phyloP scores from a whole-genome alignment of 2,888 invertebrate genomes.

The Brachyptera risi region DNA sequence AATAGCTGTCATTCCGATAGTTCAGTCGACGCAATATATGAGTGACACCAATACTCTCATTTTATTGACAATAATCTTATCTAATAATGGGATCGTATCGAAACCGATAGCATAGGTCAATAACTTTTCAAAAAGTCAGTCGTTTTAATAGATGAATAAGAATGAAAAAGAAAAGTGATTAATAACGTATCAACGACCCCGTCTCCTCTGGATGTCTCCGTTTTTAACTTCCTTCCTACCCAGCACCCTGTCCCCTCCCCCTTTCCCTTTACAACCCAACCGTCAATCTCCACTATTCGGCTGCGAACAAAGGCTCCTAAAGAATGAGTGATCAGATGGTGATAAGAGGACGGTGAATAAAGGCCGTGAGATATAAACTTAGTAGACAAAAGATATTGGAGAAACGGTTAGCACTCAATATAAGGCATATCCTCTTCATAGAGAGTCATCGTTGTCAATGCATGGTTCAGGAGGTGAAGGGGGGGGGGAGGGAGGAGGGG shows the following conservation, averaged over 20 bases:
- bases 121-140: constrained; percentile 8
- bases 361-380: constrained; percentile 17
- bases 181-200: not conserved
- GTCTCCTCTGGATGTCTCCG: not conserved
- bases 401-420: constrained; percentile 10
- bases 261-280: not conserved
- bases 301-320: not conserved
- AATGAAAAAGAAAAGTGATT: constrained; percentile 14
- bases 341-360: not conserved
- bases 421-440: not conserved
- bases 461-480: too few relatives aligned
- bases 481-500: too few relatives aligned
- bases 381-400: constrained; percentile 15
- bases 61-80: too few relatives aligned
- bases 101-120: not conserved
- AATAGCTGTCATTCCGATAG: too few relatives aligned
- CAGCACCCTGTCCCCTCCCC: not conserved
- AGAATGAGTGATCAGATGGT: constrained; percentile 9
- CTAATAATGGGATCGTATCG: too few relatives aligned
- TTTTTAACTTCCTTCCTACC: not conserved
- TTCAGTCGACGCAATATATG: too few relatives aligned
- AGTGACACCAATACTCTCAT: too few relatives aligned
- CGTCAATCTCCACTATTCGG: not conserved
- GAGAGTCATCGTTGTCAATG: too few relatives aligned
- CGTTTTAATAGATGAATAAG: constrained; percentile 9